Base-by-base conservation (phyloP, 2,113 vertebrate genomes). In the Hippopotamus amphibius region DNA sequence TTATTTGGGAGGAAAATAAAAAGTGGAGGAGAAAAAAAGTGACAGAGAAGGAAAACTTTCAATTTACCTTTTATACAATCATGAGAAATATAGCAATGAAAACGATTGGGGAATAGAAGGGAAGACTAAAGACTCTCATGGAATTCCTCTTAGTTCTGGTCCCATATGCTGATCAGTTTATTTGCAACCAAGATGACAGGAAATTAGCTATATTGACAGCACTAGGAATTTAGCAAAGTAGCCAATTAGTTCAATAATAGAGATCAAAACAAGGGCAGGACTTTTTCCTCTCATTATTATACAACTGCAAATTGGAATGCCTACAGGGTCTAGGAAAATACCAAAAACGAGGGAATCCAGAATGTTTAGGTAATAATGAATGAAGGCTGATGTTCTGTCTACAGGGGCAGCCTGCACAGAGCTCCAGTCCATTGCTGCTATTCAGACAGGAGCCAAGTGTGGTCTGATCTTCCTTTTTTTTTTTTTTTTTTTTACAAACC, bases 371-470 rank as follows among this genome's bases (percentile, higher is more conserved):
- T 7, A 13, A 22, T 19, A 28, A 41, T 5, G 57, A 12, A 2
- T 15, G 28, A 57, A 82, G 3, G 17, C 48, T 4, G 37, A 33
- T 2, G 28, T 24, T 86, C 69, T 71, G 74, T 22, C 37, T 4
- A 1, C 3, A 61, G 3, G 37, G n/a, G n/a, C 48, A 5, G 22
- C 12, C 37, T 10, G 30, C 3, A 3, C 14, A 0, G 10, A 2
- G 43, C 9, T 33, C 37, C 14, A 14, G 59, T 28, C 1, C 33
- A 26, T 5, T 2, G 17, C 9, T 5, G 11, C 59, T 59, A 2
- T 22, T 11, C 7, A 28, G 63, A 71, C 37, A 28, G 0, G 0
- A 41, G 30, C 37, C 37, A 3, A 43, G 24, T 0, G 14, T 12
- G 19, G 22, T 41, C 92, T 46, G 9, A 26, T n/a, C 74, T 37